Evolutionary conservation across 2,113 vertebrate species (phyloP), one percentile per base, ranked within the genome.

Genomic region (Reinhardtius hippoglossoides): DNA sequence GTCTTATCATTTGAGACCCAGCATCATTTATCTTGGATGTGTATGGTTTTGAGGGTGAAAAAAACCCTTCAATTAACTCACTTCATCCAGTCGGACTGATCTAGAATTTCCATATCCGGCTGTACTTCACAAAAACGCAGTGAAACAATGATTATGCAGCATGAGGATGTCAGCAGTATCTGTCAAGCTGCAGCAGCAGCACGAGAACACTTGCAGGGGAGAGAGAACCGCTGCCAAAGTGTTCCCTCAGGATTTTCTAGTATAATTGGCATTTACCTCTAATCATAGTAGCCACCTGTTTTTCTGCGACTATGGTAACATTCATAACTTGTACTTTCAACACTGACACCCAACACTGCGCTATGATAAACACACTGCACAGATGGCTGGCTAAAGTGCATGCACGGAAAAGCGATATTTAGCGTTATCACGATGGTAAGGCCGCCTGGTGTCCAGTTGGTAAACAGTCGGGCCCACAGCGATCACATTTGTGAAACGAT

Each of bases 251-350:
- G 90, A 87, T 64, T 82, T 80, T 78, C 79, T 57, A 59, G 64
- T 74, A 84, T 92, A 90, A 90, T 87, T 89, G 83, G 74, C 80
- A 83, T 82, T 91, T 88, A 92, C 87, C 83, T 81, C 76, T 86
- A 89, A 93, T 93, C 88, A 92, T 84, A 77, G 87, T 68, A 78
- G 86, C 89, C 90, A 90, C 91, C 91, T 92, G 91, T 92, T 89
- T 87, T 82, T 67, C 35, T 78, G 31, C 80, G 81, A 74, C 82
- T 75, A 68, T 46, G 70, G 76, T 72, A 80, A 86, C 85, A 82
- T 83, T 83, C 81, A 89, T 86, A 88, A 89, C 84, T 90, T 89
- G 50, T 54, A 85, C 67, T 88, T 85, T 80, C 64, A 74, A 72
- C 82, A 64, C 80, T 72, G 18, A 52, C 50, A 52, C 50, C 50